A percentile compares a stretch with the other conserved stretches of the same genome.
phyloP scores from a whole-genome alignment of 2,888 invertebrate species.

The Onchidella celtica region DNA sequence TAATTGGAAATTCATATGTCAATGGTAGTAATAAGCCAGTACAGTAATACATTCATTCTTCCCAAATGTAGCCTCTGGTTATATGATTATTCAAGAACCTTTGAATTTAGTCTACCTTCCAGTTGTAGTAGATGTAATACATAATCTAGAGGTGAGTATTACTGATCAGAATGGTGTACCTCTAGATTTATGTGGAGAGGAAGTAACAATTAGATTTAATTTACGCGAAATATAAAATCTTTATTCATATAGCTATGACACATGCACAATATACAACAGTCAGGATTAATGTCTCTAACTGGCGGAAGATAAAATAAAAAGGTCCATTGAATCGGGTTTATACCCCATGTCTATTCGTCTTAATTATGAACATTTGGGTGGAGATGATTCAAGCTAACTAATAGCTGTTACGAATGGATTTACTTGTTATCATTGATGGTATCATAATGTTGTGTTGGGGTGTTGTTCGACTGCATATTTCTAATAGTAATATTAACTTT shows the following conservation, averaged over 20 bases:
- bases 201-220: slow-evolving; percentile 51
- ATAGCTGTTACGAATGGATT: no score
- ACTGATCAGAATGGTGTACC: slow-evolving; percentile 50
- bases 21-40: slow-evolving; percentile 30
- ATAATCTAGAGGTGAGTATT: slow-evolving; percentile 5
- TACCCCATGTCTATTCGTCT: no score
- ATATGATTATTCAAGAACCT: slow-evolving; percentile 51
- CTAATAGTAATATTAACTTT: no score
- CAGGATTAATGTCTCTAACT: slow-evolving; percentile 2
- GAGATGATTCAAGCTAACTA: no score
- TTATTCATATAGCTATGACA: neutral
- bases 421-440: no score
- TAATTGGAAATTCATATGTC: slow-evolving; percentile 38
- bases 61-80: slow-evolving; percentile 49
- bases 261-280: neutral
- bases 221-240: slow-evolving; percentile 47
- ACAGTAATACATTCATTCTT: slow-evolving; percentile 51
- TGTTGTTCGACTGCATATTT: no score
- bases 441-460: no score
- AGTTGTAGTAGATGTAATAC: slow-evolving; percentile 38
- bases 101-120: slow-evolving; percentile 51
- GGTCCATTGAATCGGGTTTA: neutral
- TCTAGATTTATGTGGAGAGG: slow-evolving; percentile 48
- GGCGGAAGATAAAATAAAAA: slow-evolving; percentile 24
- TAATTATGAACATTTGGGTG: no score